phyloP scores from a whole-genome alignment of 2,888 invertebrate species.

The Metopia argyrocephala region DNA sequence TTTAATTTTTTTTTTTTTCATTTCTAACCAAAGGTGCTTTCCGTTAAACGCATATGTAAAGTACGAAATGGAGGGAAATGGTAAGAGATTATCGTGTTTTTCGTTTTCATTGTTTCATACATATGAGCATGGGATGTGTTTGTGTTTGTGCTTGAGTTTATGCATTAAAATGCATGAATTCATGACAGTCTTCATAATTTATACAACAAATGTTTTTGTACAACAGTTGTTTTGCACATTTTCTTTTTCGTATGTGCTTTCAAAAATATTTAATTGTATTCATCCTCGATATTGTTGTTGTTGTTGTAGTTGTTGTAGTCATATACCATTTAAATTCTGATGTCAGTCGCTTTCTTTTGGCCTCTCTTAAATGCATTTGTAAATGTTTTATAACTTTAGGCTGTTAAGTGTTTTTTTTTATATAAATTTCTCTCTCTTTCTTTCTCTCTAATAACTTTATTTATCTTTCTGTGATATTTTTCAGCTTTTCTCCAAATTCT shows the following conservation, averaged over 20 bases:
- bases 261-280: conserved; percentile 39
- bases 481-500: too few species aligned
- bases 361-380: conserved; percentile 51
- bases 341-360: conserved; percentile 35
- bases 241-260: conserved; percentile 4
- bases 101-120: neutral
- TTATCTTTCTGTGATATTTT: neutral
- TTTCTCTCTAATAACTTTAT: neutral
- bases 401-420: conserved; percentile 31
- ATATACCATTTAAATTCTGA: neutral
- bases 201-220: conserved; percentile 51
- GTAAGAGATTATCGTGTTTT: neutral
- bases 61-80: neutral
- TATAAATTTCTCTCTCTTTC: neutral
- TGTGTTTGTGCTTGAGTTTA: neutral
- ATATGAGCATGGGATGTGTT: neutral
- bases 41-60: conserved; percentile 31
- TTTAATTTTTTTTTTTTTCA: conserved; percentile 25
- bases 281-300: neutral
- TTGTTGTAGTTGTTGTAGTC: conserved; percentile 2
- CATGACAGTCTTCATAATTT: conserved; percentile 47
- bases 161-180: conserved; percentile 16
- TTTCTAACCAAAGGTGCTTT: conserved; percentile 46
- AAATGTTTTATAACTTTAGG: conserved; percentile 29
- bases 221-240: conserved; percentile 5